Percentiles rank a stretch among this genome's conserved stretches.
Conservation (phyloP, 37 sponge, comb jelly and placozoan species). For the Aplysina aerophoba region DNA sequence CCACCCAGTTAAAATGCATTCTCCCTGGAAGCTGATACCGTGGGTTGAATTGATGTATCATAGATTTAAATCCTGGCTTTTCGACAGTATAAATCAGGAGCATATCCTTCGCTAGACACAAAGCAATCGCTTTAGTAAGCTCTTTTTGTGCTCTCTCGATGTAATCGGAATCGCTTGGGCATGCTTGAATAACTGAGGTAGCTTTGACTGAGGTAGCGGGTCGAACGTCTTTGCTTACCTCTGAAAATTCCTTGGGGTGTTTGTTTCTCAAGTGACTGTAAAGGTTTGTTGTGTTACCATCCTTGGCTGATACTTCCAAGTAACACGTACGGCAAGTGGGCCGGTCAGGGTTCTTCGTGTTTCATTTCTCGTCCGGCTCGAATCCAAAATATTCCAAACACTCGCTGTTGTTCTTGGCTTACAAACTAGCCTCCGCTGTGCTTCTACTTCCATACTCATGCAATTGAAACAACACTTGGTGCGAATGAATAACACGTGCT, state of each 20-base stretch:
- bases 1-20: constrained; percentile 24
- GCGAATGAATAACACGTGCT: too few relatives aligned
- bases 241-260: not conserved
- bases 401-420: constrained; percentile 6
- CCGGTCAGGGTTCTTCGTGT: not conserved
- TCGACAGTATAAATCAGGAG: constrained; percentile 21
- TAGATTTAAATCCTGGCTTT: constrained; percentile 22
- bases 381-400: constrained; percentile 27
- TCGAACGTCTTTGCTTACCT: not conserved
- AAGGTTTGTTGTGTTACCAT: too few relatives aligned
- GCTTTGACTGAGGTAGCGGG: not conserved
- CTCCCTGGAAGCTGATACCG: constrained; percentile 13
- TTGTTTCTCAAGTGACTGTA: too few relatives aligned
- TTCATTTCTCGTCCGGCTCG: not conserved
- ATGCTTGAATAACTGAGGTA: not conserved
- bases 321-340: not conserved
- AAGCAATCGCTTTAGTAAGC: constrained; percentile 31
- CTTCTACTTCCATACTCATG: too few relatives aligned
- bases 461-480: too few relatives aligned
- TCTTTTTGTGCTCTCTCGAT: constrained; percentile 24
- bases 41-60: constrained; percentile 19
- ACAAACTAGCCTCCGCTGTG: not conserved
- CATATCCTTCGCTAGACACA: constrained; percentile 38
- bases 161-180: not conserved
- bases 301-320: not conserved